Conservation (phyloP, 2,797 vertebrate species). For the Thunnus albacares region DNA sequence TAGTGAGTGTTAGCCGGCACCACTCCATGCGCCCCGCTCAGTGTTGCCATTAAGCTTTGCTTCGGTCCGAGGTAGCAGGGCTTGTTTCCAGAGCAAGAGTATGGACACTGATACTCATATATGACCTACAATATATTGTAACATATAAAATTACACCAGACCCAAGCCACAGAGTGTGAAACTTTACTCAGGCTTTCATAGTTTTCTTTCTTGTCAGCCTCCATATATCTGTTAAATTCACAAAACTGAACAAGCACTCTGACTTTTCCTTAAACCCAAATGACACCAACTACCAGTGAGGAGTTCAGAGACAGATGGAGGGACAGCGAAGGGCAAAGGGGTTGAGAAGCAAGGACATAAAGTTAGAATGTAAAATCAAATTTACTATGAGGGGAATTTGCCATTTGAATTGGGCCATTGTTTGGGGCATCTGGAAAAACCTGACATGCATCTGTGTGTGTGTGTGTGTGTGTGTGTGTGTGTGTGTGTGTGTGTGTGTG, state of each 20-base stretch:
- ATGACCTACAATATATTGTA: background rate
- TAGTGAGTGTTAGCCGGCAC: too few species aligned
- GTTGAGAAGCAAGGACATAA: constrained; percentile 44
- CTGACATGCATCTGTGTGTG: constrained; percentile 50
- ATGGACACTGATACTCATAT: background rate
- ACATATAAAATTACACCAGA: constrained; percentile 2
- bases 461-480: too few species aligned
- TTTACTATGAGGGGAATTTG: constrained; percentile 45
- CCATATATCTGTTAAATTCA: constrained; percentile 3
- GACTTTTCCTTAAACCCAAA: constrained; percentile 38
- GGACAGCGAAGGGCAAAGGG: constrained; percentile 35
- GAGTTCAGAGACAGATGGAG: background rate
- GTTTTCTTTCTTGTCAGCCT: background rate
- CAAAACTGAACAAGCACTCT: background rate
- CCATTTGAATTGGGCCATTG: constrained; percentile 69
- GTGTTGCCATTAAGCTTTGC: too few species aligned
- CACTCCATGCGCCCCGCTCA: too few species aligned
- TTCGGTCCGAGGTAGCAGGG: too few species aligned
- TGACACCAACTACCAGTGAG: constrained; percentile 36
- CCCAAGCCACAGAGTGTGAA: background rate
- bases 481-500: constrained; percentile 43
- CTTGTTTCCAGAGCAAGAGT: background rate
- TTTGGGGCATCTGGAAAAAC: constrained; percentile 71
- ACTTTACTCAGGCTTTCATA: background rate
- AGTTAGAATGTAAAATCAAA: constrained; percentile 59